phyloP scores from a whole-genome alignment of 2,888 invertebrate species.

The Keiferia lycopersicella region DNA sequence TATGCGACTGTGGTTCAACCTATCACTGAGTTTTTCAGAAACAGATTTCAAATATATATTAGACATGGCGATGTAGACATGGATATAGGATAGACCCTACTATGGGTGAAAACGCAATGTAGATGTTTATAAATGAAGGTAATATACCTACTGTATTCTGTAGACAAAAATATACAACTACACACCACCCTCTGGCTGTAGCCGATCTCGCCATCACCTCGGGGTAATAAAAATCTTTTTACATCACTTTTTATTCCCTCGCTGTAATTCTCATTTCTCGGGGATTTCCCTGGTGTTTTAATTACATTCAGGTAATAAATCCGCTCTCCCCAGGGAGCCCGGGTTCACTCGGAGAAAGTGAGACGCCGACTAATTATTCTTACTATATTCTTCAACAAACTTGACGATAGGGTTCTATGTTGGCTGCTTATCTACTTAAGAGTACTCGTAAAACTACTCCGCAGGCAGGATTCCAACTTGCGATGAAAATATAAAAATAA shows the following conservation, averaged over 20 bases:
- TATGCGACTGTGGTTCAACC: no score
- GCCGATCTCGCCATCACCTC: slow-evolving; percentile 13
- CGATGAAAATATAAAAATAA: no score
- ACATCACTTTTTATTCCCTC: not conserved
- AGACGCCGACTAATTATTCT: slow-evolving; percentile 46
- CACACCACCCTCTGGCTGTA: no score
- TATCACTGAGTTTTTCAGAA: no score
- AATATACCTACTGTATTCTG: no score
- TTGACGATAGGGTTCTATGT: slow-evolving; percentile 23
- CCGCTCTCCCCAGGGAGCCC: slow-evolving; percentile 34
- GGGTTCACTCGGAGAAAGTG: slow-evolving; percentile 37
- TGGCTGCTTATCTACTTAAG: not conserved
- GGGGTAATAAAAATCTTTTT: slow-evolving; percentile 18
- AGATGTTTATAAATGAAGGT: no score
- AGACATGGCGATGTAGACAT: no score
- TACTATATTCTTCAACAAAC: slow-evolving; percentile 34
- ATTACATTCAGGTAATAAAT: slow-evolving; percentile 55
- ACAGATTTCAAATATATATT: no score
- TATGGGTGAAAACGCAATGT: no score
- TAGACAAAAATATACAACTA: no score
- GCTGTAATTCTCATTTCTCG: slow-evolving; percentile 35
- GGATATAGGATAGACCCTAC: no score
- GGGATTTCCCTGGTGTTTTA: slow-evolving; percentile 48
- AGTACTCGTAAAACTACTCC: not conserved
- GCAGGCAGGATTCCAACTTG: no score